A percentile compares a stretch with the other conserved stretches of the same genome.
Conservation (phyloP, 1,140 invertebrate species). For the Drosophila parvula region DNA sequence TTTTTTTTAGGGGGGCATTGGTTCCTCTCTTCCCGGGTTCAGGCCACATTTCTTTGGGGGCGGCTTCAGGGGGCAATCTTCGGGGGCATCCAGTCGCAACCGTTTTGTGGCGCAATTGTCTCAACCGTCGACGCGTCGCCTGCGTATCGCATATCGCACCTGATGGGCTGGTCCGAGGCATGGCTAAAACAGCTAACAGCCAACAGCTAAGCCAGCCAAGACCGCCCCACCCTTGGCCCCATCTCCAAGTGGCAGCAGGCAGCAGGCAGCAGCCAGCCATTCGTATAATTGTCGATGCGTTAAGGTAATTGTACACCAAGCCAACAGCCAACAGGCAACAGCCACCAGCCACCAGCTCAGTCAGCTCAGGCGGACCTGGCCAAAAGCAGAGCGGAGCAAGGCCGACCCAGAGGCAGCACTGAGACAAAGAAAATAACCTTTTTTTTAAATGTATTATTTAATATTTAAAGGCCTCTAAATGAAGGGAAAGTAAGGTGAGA, state of each 20-base stretch:
- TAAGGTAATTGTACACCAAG: conserved; percentile 83
- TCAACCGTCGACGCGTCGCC: conserved; percentile 52
- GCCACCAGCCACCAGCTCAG: conserved; percentile 22
- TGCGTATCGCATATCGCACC: conserved; percentile 83
- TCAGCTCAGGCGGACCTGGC: conserved; percentile 41
- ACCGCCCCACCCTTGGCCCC: conserved; percentile 25
- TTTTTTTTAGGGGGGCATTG: conserved; percentile 29
- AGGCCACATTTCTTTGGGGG: not conserved
- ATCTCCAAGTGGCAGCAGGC: conserved; percentile 9
- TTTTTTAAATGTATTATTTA: not conserved
- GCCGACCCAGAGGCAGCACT: conserved; percentile 28
- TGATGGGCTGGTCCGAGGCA: conserved; percentile 59
- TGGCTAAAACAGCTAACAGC: conserved; percentile 13
- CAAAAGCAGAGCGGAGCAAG: conserved; percentile 62
- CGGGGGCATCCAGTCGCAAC: conserved; percentile 78
- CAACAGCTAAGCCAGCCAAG: conserved; percentile 13
- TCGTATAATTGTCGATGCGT: conserved; percentile 84
- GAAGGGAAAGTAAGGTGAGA: too few relatives aligned
- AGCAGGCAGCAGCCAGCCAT: conserved; percentile 66
- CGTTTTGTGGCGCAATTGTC: conserved; percentile 75
- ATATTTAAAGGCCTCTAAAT: not conserved
- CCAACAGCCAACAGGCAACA: conserved; percentile 32
- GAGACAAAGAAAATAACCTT: not conserved
- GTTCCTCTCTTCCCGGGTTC: not conserved
- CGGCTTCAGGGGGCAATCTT: conserved; percentile 56